These are phyloP conservation scores for Ormyrus pomaceus DNA, from an alignment of 2,888 invertebrate species.

Conservation along the genomic window DNA sequence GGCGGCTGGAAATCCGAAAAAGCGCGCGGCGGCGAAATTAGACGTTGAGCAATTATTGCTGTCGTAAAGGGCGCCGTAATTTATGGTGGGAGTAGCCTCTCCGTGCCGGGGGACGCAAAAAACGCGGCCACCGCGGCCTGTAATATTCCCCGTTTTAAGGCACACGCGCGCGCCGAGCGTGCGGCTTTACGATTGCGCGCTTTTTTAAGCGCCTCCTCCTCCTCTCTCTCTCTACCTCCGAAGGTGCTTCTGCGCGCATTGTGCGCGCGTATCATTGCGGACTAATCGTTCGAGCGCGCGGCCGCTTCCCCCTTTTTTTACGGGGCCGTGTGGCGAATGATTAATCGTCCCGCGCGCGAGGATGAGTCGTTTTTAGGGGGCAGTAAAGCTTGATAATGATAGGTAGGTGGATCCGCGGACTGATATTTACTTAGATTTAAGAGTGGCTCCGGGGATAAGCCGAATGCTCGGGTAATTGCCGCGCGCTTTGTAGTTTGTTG, in stretches of 20 bases:
- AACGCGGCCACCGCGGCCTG: constrained; percentile 22
- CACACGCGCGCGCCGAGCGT: neutral
- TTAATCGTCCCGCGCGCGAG: too few species aligned
- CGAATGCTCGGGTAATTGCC: too few species aligned
- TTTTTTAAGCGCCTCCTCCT: neutral
- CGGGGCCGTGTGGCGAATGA: too few species aligned
- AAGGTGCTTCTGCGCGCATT: neutral
- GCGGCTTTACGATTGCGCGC: neutral
- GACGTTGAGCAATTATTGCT: constrained; percentile 52
- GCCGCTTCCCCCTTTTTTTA: too few species aligned
- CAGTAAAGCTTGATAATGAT: neutral
- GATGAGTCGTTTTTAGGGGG: neutral
- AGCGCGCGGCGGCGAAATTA: constrained; percentile 37
- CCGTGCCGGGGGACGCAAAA: constrained; percentile 13
- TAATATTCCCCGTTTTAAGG: constrained; percentile 47
- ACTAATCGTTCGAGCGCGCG: too few species aligned
- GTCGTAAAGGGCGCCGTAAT: constrained; percentile 48
- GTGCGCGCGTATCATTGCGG: constrained; percentile 15
- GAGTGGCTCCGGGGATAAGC: neutral
- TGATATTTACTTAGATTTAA: neutral
- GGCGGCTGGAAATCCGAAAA: neutral
- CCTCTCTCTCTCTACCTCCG: neutral
- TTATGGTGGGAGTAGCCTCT: constrained; percentile 24
- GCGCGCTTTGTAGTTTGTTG: too few species aligned
- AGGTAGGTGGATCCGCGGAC: neutral